Evolutionary conservation across 1,140 invertebrate genomes (phyloP).

Genomic region (Drosophila orosa): DNA sequence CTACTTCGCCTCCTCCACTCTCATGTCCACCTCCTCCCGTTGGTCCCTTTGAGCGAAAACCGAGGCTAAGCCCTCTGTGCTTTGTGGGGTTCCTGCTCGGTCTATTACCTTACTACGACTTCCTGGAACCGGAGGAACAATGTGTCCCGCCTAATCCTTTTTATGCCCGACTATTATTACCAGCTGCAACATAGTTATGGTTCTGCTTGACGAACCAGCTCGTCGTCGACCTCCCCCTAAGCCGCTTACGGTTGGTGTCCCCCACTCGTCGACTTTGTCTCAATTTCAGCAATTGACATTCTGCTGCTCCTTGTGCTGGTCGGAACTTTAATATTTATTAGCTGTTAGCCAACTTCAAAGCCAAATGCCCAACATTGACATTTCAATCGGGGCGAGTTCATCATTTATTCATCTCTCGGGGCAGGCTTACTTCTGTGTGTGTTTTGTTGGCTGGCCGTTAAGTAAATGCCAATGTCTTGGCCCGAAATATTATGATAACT

Average conservation of each 20-base stretch:
- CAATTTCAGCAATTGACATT: conserved; percentile 69
- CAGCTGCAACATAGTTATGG: conserved; percentile 73
- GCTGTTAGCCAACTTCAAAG: conserved; percentile 46
- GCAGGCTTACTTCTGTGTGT: conserved; percentile 6
- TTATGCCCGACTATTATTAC: conserved; percentile 63
- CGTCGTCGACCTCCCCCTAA: conserved; percentile 37
- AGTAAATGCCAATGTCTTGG: conserved; percentile 12
- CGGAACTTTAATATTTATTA: conserved; percentile 66
- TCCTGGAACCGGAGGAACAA: conserved; percentile 55
- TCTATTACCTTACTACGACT: conserved; percentile 79
- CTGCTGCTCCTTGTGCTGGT: conserved; percentile 17
- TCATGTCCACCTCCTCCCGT: neutral
- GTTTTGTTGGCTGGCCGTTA: neutral
- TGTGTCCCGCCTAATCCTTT: conserved; percentile 70
- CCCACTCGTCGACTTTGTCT: conserved; percentile 37
- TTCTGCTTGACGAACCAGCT: conserved; percentile 58
- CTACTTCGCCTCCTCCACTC: neutral
- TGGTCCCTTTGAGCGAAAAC: conserved; percentile 2
- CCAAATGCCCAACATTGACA: conserved; percentile 56
- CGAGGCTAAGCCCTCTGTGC: conserved; percentile 39
- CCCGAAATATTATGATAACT: conserved; percentile 14
- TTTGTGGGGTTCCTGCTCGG: conserved; percentile 33
- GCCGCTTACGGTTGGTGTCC: conserved; percentile 55
- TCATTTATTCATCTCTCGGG: conserved; percentile 30
- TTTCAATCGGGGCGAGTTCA: conserved; percentile 42